phyloP scores from a whole-genome alignment of 1,140 invertebrate genomes.

The Vanessa tameamea region DNA sequence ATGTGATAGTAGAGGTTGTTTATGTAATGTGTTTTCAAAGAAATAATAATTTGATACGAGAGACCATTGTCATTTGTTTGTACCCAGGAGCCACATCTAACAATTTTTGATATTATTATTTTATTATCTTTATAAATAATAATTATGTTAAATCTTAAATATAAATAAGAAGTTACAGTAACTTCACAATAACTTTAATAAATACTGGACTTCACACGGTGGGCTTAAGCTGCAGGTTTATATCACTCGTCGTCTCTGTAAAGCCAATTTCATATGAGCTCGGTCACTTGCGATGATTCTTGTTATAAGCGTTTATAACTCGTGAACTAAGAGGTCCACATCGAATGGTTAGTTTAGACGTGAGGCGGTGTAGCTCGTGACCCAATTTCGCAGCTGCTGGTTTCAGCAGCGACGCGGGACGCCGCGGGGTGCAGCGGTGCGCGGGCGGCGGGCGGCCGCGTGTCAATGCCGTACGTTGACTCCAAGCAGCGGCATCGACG shows the following conservation, averaged over 20 bases:
- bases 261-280: slow-evolving; percentile 51
- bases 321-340: slow-evolving; percentile 51
- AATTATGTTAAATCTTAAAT: neutral
- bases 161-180: slow-evolving; percentile 1
- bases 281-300: slow-evolving; percentile 13
- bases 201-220: slow-evolving; percentile 20
- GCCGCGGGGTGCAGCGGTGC: slow-evolving; percentile 46
- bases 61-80: too few relatives aligned
- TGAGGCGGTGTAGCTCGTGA: slow-evolving; percentile 75
- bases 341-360: slow-evolving; percentile 59
- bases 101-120: neutral
- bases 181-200: neutral
- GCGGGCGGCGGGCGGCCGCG: slow-evolving; percentile 53
- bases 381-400: slow-evolving; percentile 78
- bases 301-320: slow-evolving; percentile 6
- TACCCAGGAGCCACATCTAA: neutral
- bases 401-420: slow-evolving; percentile 72
- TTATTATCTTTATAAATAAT: neutral
- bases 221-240: slow-evolving; percentile 57
- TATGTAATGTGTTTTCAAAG: slow-evolving; percentile 8
- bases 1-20: slow-evolving; percentile 25
- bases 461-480: slow-evolving; percentile 80
- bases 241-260: slow-evolving; percentile 61
- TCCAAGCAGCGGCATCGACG: slow-evolving; percentile 71
- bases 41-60: slow-evolving; percentile 3